Percentiles rank a stretch among this genome's conserved stretches.
phyloP scores from a whole-genome alignment of 2,113 vertebrate species.

The Cheilinus undulatus region DNA sequence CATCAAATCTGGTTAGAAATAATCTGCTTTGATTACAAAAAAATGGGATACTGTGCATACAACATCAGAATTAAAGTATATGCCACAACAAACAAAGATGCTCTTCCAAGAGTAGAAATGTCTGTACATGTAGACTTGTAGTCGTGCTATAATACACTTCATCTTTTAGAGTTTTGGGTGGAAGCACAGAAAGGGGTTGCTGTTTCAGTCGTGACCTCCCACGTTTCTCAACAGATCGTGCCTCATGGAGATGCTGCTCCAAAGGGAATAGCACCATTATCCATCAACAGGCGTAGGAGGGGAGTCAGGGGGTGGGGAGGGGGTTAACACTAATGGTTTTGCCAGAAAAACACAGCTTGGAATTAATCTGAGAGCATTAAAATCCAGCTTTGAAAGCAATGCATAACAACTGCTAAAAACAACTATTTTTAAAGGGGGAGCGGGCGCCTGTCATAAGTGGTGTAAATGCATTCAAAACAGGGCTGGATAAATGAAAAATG shows the following conservation, averaged over 20 bases:
- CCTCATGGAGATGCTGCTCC: slow-evolving; percentile 63
- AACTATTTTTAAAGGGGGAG: slow-evolving; percentile 25
- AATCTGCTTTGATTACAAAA: too few species aligned
- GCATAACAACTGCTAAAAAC: slow-evolving; percentile 60
- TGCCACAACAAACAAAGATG: not conserved
- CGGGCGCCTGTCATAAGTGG: slow-evolving; percentile 28
- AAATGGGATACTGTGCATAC: not conserved
- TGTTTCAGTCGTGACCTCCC: slow-evolving; percentile 73
- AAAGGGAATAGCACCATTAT: slow-evolving; percentile 72
- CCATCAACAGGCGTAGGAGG: slow-evolving; percentile 74
- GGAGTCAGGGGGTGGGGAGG: slow-evolving; percentile 52
- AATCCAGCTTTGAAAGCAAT: slow-evolving; percentile 64
- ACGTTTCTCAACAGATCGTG: slow-evolving; percentile 71
- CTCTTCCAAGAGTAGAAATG: not conserved
- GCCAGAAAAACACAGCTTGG: slow-evolving; percentile 68
- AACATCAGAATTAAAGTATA: too few species aligned
- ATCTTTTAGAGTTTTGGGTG: slow-evolving; percentile 32
- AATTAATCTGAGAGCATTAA: slow-evolving; percentile 71
- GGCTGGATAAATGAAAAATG: slow-evolving; percentile 6
- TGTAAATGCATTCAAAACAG: not conserved
- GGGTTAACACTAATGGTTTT: slow-evolving; percentile 68
- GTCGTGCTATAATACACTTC: slow-evolving; percentile 22
- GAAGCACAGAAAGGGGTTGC: slow-evolving; percentile 40
- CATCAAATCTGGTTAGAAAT: too few species aligned
- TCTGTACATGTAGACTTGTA: slow-evolving; percentile 4